A percentile compares a stretch with the other conserved stretches of the same genome.
These are phyloP conservation scores for Cotesia typhae DNA, from an alignment of 1,140 invertebrate genomes.

Conservation along the genomic window DNA sequence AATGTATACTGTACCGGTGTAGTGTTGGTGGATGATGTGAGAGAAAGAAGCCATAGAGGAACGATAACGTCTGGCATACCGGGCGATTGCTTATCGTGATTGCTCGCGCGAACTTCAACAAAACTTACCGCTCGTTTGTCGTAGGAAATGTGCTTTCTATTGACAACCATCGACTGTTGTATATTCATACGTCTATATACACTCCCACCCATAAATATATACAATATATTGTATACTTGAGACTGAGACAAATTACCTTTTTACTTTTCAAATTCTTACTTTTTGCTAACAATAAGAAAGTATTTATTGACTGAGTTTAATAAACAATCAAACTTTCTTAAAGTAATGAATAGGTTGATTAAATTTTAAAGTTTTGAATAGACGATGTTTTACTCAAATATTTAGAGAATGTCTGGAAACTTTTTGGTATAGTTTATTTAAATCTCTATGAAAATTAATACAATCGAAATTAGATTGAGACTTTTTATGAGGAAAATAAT, in stretches of 20 bases:
- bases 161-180: conserved; percentile 14
- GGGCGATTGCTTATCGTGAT: conserved; percentile 22
- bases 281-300: background rate
- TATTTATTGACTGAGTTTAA: too few species aligned
- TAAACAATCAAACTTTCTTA: too few species aligned
- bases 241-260: conserved; percentile 7
- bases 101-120: background rate
- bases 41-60: background rate
- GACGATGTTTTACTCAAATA: too few species aligned
- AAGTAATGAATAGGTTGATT: too few species aligned
- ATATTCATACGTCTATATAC: too few species aligned
- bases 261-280: conserved; percentile 3
- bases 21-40: background rate
- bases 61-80: conserved; percentile 23
- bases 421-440: too few species aligned
- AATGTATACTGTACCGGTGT: background rate
- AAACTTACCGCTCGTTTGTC: conserved; percentile 20
- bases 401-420: too few species aligned
- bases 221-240: background rate
- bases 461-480: too few species aligned
- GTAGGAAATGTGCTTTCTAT: conserved; percentile 4
- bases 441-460: too few species aligned
- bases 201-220: too few species aligned
- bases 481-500: too few species aligned
- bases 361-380: too few species aligned